These are phyloP conservation scores for Pseudochromis fuscus DNA, from an alignment of 2,797 vertebrate genomes.

Conservation along the genomic window DNA sequence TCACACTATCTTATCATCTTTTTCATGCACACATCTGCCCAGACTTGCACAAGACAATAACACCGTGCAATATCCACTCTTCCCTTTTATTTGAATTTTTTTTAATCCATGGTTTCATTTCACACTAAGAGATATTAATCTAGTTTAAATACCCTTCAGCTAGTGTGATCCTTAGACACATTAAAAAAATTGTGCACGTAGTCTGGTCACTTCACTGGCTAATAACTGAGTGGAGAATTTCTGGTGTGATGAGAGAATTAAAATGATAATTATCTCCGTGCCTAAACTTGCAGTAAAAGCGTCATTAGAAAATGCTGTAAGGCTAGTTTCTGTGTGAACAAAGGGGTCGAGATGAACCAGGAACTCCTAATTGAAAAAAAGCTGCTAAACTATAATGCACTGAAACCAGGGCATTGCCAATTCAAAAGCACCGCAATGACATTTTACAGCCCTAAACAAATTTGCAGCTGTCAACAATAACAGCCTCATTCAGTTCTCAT, in stretches of 20 bases:
- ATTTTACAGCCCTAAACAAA: slow-evolving; percentile 36
- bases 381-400: slow-evolving; percentile 22
- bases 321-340: slow-evolving; percentile 21
- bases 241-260: slow-evolving; percentile 26
- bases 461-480: slow-evolving; percentile 38
- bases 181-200: neutral
- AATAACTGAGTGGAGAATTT: slow-evolving; percentile 19
- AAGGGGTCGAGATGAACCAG: slow-evolving; percentile 34
- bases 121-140: slow-evolving; percentile 17
- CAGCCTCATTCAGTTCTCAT: slow-evolving; percentile 21
- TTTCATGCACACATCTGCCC: slow-evolving; percentile 52
- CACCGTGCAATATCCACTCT: slow-evolving; percentile 16
- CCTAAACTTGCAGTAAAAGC: slow-evolving; percentile 35
- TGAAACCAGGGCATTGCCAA: slow-evolving; percentile 20
- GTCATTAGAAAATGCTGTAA: slow-evolving; percentile 36
- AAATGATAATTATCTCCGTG: slow-evolving; percentile 44
- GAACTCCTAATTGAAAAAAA: slow-evolving; percentile 38
- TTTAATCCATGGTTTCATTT: slow-evolving; percentile 8
- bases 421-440: slow-evolving; percentile 28
- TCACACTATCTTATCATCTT: slow-evolving; percentile 29
- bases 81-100: too few species aligned
- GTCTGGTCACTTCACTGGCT: slow-evolving; percentile 5
- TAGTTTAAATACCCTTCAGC: slow-evolving; percentile 7
- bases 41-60: slow-evolving; percentile 23
- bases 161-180: slow-evolving; percentile 23